Evolutionary conservation across 2,888 invertebrate species (phyloP), one percentile per base, ranked within the genome.

Genomic region (Cistogaster globosa): DNA sequence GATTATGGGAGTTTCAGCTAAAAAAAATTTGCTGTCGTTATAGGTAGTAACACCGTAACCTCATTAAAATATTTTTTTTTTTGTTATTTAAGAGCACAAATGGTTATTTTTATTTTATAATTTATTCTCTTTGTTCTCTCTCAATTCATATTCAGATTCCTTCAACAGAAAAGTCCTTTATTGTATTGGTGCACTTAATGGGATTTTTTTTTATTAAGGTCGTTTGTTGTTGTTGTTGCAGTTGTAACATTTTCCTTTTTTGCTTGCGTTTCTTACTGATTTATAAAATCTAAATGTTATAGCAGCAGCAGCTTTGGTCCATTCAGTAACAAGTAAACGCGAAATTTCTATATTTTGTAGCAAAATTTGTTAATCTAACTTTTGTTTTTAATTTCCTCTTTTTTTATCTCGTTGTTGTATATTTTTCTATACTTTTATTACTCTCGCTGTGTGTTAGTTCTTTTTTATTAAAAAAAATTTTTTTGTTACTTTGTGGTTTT

Each of bases 351-450:
- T 71, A 45, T 65, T 79, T 72, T 68, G 51, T 68, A 53, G 32
- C 26, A 45, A 53, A 74, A 83, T 79, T 79, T 79, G 74, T 65
- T 74, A 78, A 83, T 83, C 74, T 75, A 83, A 83, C 74, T 78
- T 79, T 79, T 60, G 48, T 75, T 71, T 75, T 68, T 42, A 53
- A 36, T 51, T 51, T 58, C 6, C n/a, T 36, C 2, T 11, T 1
- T 18, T n/a, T 12, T 26, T 62, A 18, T 11, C 53, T 68, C 69
- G 6, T 8, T 62, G 9, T 51, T n/a, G 51, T 77, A 62, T 18
- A 26, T 53, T 68, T 48, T 14, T 18, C 57, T 51, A 55, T 68
- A 42, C n/a, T 16, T n/a, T n/a, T 51, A 20, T 26, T 32, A 32
- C n/a, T 5, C 51, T 14, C 16, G 20, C 8, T 55, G 9, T 26